Conservation (phyloP, 2,113 vertebrate genomes). For the Tricholaema leucomelas region DNA sequence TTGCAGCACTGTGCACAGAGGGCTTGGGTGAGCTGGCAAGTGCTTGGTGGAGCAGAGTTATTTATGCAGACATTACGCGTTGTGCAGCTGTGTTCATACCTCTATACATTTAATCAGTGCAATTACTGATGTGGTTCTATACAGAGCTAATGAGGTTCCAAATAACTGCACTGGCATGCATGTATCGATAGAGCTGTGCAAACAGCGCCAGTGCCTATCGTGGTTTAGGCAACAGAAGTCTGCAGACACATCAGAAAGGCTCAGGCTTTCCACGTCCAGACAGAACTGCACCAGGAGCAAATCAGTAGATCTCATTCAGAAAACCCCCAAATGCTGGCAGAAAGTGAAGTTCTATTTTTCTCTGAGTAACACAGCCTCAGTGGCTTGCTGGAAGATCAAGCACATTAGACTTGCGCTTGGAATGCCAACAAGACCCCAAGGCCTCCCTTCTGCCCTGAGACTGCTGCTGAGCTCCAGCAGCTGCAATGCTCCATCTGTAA, state of each 20-base stretch:
- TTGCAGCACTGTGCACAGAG: not conserved
- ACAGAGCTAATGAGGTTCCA: not conserved
- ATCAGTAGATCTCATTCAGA: not conserved
- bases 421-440: not conserved
- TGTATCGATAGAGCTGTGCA: not conserved
- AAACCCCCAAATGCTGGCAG: not conserved
- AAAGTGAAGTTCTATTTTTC: not conserved
- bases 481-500: not conserved
- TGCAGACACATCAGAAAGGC: not conserved
- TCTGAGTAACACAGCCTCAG: not conserved
- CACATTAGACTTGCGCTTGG: not conserved
- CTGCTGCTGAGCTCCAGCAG: not conserved
- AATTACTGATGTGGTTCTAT: not conserved
- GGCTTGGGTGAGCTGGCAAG: not conserved
- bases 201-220: not conserved
- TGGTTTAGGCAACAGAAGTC: not conserved
- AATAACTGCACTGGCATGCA: not conserved
- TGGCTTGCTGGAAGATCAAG: not conserved
- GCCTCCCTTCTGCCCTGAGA: not conserved
- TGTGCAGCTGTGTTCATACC: slow-evolving; percentile 34
- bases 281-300: not conserved
- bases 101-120: slow-evolving; percentile 23
- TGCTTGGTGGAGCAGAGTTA: slow-evolving; percentile 24
- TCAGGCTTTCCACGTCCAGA: not conserved
- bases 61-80: slow-evolving; percentile 40